A percentile compares a stretch with the other conserved stretches of the same genome.
These are phyloP conservation scores for Temnothorax ravouxi DNA, from an alignment of 2,888 invertebrate genomes.

Conservation along the genomic window DNA sequence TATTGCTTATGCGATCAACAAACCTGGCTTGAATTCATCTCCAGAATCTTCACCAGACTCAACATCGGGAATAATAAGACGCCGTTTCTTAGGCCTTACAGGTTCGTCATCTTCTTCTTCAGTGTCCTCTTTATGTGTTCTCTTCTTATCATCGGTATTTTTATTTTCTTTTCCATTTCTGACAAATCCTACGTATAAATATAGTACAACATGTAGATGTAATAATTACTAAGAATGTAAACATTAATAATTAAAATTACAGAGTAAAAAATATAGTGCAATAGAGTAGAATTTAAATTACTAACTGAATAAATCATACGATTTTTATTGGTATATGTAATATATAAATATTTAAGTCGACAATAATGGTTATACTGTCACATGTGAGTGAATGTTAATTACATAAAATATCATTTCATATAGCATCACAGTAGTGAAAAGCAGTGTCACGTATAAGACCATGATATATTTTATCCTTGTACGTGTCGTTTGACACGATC, in stretches of 20 bases:
- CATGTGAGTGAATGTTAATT: not conserved
- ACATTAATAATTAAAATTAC: slow-evolving; percentile 7
- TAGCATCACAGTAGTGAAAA: not conserved
- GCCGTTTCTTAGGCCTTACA: slow-evolving; percentile 87
- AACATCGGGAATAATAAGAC: slow-evolving; percentile 88
- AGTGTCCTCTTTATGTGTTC: slow-evolving; percentile 54
- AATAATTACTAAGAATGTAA: not conserved
- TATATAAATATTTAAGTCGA: not conserved
- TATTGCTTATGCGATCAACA: not conserved
- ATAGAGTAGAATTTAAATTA: not conserved
- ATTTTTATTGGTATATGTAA: not conserved
- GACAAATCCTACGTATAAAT: slow-evolving; percentile 31
- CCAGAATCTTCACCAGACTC: slow-evolving; percentile 90
- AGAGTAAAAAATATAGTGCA: not conserved
- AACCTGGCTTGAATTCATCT: slow-evolving; percentile 88
- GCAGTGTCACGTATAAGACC: not conserved
- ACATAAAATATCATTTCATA: not conserved
- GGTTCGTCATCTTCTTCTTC: slow-evolving; percentile 80
- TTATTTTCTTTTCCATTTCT: slow-evolving; percentile 67
- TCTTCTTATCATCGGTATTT: slow-evolving; percentile 60
- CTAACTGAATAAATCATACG: not conserved
- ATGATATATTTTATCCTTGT: slow-evolving; percentile 9
- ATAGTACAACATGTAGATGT: not conserved
- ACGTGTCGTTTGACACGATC: not conserved
- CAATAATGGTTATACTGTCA: not conserved